phyloP scores from a whole-genome alignment of 1,140 invertebrate genomes.

The Anastrepha obliqua region DNA sequence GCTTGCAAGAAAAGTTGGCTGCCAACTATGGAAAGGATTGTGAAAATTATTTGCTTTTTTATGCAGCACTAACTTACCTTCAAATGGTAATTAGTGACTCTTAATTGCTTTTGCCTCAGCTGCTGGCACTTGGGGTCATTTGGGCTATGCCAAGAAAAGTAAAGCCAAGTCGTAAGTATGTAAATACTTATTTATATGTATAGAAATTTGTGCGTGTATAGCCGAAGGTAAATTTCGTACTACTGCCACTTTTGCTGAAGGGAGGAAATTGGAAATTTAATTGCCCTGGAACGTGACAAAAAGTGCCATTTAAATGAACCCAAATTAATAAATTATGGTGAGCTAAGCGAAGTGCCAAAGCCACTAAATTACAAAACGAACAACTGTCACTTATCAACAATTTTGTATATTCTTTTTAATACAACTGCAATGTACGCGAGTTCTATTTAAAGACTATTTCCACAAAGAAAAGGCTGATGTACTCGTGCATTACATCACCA shows the following conservation, averaged over 20 bases:
- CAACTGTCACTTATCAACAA: no score
- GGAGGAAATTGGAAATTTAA: neutral
- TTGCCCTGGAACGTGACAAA: neutral
- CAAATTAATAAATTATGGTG: neutral
- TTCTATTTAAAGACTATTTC: neutral
- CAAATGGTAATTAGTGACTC: slow-evolving; percentile 12
- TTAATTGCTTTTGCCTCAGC: slow-evolving; percentile 15
- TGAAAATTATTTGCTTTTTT: neutral
- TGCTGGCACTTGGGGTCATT: neutral
- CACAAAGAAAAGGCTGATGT: neutral
- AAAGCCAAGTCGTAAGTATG: neutral
- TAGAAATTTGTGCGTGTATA: neutral
- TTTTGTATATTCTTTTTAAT: no score
- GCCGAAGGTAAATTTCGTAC: neutral
- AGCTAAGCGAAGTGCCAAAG: no score
- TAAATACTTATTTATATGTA: neutral
- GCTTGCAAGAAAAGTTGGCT: no score
- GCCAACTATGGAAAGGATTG: no score
- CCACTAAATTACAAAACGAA: no score
- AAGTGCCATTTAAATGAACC: no score
- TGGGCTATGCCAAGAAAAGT: neutral
- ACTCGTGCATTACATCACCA: no score
- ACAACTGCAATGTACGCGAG: neutral
- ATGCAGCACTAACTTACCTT: neutral
- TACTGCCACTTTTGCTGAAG: neutral